A percentile compares a stretch with the other conserved stretches of the same genome.
Conservation (phyloP, 2,888 invertebrate species). For the Thyatira batis region DNA sequence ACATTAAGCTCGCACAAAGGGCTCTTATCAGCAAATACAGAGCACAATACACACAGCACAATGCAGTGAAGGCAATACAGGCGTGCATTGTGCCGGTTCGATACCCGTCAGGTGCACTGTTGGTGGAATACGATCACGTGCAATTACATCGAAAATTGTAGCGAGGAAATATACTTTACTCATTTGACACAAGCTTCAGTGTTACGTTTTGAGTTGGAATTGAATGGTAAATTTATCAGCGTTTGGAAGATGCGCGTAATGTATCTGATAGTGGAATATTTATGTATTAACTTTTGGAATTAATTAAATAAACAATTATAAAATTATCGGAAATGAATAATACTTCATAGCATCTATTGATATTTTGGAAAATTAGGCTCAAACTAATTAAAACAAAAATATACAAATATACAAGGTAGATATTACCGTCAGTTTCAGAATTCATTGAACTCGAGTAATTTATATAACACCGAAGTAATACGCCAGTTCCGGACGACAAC, state of each 20-base stretch:
- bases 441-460: not conserved
- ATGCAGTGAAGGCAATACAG: constrained; percentile 17
- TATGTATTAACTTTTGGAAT: no score
- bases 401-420: no score
- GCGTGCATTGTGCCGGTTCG: constrained; percentile 20
- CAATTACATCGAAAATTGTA: not conserved
- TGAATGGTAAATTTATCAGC: not conserved
- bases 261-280: no score
- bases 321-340: no score
- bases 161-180: not conserved
- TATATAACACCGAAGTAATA: constrained; percentile 9
- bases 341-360: no score
- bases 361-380: no score
- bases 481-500: constrained; percentile 8
- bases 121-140: not conserved
- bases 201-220: no score
- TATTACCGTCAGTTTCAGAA: not conserved
- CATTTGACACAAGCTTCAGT: not conserved
- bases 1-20: not conserved
- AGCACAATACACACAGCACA: constrained; percentile 12
- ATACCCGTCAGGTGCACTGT: constrained; percentile 18
- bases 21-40: constrained; percentile 1
- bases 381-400: no score
- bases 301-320: no score
- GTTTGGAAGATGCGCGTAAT: no score